Conservation (phyloP, 2,888 invertebrate species). For the Eurytoma californica region DNA sequence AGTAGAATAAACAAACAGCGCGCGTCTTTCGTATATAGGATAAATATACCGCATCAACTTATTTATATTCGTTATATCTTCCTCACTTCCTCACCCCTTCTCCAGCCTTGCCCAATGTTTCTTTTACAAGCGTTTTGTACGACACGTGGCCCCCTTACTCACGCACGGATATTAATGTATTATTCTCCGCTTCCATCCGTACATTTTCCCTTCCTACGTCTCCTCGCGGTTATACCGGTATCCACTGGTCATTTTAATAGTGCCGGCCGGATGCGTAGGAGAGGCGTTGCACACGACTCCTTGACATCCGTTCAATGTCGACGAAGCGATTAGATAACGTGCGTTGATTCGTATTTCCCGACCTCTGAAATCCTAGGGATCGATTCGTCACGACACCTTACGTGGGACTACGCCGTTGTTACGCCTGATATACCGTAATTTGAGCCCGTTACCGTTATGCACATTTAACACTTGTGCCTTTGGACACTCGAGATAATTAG, state of each 20-base stretch:
- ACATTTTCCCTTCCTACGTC: conserved; percentile 36
- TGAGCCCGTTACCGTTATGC: too few relatives aligned
- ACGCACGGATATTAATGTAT: background rate
- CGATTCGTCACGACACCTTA: background rate
- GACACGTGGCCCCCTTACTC: background rate
- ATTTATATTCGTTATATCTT: too few relatives aligned
- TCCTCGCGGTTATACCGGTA: conserved; percentile 7
- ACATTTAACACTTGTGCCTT: too few relatives aligned
- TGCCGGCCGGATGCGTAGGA: conserved; percentile 45
- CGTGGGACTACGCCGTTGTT: background rate
- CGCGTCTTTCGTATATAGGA: too few relatives aligned
- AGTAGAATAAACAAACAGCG: too few relatives aligned
- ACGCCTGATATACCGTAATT: background rate
- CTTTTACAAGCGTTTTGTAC: background rate
- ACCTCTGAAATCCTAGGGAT: conserved; percentile 2
- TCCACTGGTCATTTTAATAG: conserved; percentile 43
- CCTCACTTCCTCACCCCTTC: too few relatives aligned
- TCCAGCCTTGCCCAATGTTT: too few relatives aligned
- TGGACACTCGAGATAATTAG: background rate
- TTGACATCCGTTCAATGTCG: background rate
- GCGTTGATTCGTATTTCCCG: conserved; percentile 30
- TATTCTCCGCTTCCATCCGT: conserved; percentile 6
- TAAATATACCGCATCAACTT: too few relatives aligned
- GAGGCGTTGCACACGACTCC: background rate
- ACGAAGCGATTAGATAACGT: conserved; percentile 16